Conservation (phyloP, 2,888 invertebrate genomes). For the Ferrisia virgata region DNA sequence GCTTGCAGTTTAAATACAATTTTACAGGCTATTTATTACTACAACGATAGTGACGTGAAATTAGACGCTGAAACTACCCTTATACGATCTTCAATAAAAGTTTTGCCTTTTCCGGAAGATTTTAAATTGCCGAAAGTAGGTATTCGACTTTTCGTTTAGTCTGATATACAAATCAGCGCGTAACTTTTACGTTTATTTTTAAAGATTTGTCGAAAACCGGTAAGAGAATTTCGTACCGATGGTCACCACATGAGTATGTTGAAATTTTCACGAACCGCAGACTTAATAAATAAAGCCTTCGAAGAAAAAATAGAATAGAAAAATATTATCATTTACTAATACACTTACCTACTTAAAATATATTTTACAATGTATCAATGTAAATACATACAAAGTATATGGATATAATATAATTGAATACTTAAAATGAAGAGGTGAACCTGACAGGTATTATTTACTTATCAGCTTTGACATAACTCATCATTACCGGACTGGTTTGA, state of each 20-base stretch:
- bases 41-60: background rate
- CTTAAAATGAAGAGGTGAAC: background rate
- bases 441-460: background rate
- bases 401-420: background rate
- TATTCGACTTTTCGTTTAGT: background rate
- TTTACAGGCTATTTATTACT: background rate
- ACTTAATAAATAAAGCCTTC: background rate
- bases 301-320: background rate
- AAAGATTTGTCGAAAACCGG: background rate
- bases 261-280: background rate
- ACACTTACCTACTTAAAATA: too few relatives aligned
- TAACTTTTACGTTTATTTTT: background rate
- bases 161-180: background rate
- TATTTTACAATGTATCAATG: too few relatives aligned
- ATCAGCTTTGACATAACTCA: constrained; percentile 2
- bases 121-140: constrained; percentile 6
- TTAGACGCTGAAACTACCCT: background rate
- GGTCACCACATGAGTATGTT: constrained; percentile 25
- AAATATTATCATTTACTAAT: too few relatives aligned
- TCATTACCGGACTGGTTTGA: constrained; percentile 13
- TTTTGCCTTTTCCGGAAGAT: constrained; percentile 21
- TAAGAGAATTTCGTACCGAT: background rate
- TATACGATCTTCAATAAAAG: background rate
- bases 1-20: background rate
- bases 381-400: too few relatives aligned